Evolutionary conservation across 2,888 invertebrate genomes (phyloP), one percentile per base, ranked within the genome.

Genomic region (Furcula furcula): DNA sequence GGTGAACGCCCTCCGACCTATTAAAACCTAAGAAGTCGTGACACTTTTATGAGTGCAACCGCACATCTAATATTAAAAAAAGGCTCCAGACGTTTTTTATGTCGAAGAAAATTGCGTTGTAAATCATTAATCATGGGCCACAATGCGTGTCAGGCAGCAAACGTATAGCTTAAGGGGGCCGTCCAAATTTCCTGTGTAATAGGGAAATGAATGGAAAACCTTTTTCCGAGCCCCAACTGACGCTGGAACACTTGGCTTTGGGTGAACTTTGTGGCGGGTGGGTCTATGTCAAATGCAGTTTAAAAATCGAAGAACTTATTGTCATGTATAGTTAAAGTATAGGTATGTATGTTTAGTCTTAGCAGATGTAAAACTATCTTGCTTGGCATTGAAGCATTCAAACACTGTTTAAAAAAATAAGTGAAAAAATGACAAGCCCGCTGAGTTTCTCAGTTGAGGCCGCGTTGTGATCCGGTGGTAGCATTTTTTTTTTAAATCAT

Each of bases 71-170:
- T 45, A 54, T 48, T 39, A 52, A 54, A 54, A 52, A 56, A 57
- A 46, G 37, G 37, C 51, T n/a, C 54, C 48, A 54, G 55, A 63
- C 64, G 67, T 70, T 76, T 79, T 56, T 77, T 56, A 70, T 62
- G 68, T 66, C 45, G 56, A 67, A 73, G 74, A 82, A 84, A 81
- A 84, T 81, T 83, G 78, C 71, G 77, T 75, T 50, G 69, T 74
- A 68, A 67, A 76, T 75, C 85, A 86, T 87, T 86, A 83, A 86
- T 86, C 86, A 85, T 67, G 51, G 26, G 43, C 63, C 65, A 85
- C 86, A 86, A 86, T 86, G 84, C 80, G 79, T 72, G 85, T 85
- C 86, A 75, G 55, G 63, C 65, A 50, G 50, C 53, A 69, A 72
- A 77, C 83, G 76, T 74, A 72, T 74, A 75, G 76, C 76, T 73